Evolutionary conservation across 1,140 invertebrate species (phyloP).

Genomic region (Ips typographus): DNA sequence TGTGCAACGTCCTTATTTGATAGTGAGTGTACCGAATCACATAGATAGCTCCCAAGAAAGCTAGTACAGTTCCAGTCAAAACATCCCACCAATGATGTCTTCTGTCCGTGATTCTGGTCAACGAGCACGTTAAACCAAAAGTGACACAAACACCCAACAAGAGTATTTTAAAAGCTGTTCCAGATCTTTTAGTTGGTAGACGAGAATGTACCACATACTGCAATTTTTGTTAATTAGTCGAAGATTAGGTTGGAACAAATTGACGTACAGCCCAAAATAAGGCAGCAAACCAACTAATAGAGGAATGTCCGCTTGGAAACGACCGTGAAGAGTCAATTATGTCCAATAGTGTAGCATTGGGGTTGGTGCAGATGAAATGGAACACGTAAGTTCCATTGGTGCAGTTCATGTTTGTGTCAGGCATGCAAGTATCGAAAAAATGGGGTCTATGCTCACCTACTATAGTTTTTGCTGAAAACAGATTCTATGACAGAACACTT

Average conservation of each 20-base stretch:
- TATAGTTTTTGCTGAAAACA: conserved; percentile 57
- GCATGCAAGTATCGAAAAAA: conserved; percentile 69
- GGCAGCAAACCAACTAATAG: conserved; percentile 65
- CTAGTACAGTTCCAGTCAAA: conserved; percentile 62
- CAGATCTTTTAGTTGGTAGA: conserved; percentile 54
- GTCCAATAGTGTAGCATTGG: conserved; percentile 53
- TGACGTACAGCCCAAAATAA: conserved; percentile 70
- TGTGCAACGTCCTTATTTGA: conserved; percentile 9
- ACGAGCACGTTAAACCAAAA: conserved; percentile 65
- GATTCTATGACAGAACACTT: background rate
- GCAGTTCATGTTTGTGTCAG: conserved; percentile 62
- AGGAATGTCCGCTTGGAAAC: conserved; percentile 78
- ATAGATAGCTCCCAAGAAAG: conserved; percentile 43
- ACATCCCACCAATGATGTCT: conserved; percentile 82
- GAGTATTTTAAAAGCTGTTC: conserved; percentile 60
- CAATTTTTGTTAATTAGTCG: conserved; percentile 36
- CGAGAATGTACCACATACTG: conserved; percentile 69
- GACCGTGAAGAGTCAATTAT: conserved; percentile 70
- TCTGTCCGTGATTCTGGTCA: conserved; percentile 69
- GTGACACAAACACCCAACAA: conserved; percentile 62
- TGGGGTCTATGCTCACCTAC: conserved; percentile 70
- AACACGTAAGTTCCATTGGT: conserved; percentile 60
- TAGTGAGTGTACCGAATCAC: conserved; percentile 3
- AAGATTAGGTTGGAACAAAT: conserved; percentile 20
- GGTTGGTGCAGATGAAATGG: conserved; percentile 65